Conservation (phyloP, 2,113 vertebrate genomes). For the Colistium nudipinnis region DNA sequence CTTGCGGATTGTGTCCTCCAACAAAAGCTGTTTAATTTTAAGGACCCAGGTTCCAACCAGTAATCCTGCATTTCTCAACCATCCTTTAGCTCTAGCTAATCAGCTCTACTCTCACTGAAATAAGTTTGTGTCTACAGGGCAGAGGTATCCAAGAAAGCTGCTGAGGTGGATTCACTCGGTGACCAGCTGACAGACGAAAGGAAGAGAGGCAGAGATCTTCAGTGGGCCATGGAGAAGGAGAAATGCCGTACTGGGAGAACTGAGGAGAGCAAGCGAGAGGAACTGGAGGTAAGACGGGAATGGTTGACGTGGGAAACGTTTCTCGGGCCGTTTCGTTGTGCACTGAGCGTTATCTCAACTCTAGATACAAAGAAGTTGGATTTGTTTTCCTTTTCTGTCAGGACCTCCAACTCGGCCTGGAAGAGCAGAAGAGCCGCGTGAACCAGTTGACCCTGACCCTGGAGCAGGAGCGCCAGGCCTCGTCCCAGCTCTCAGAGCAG, state of each 20-base stretch:
- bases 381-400: conserved; percentile 53
- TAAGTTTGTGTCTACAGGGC: conserved; percentile 75
- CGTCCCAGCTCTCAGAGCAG: conserved; percentile 83
- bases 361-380: neutral
- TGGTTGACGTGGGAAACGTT: neutral
- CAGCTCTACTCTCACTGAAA: neutral
- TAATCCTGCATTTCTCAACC: neutral
- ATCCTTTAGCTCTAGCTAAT: too few relatives aligned
- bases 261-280: conserved; percentile 86
- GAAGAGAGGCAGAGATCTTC: conserved; percentile 87
- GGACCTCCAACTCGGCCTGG: conserved; percentile 89
- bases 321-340: neutral
- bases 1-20: too few relatives aligned
- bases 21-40: neutral
- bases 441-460: conserved; percentile 82
- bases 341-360: too few relatives aligned
- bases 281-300: conserved; percentile 87
- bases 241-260: conserved; percentile 82
- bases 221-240: conserved; percentile 92
- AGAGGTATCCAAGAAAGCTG: conserved; percentile 88
- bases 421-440: conserved; percentile 83
- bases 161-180: conserved; percentile 85
- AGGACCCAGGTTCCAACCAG: neutral
- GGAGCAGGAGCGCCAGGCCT: conserved; percentile 85
- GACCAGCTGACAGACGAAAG: conserved; percentile 88